Base-by-base conservation (phyloP, 2,797 vertebrate species). In the Furcifer pardalis region DNA sequence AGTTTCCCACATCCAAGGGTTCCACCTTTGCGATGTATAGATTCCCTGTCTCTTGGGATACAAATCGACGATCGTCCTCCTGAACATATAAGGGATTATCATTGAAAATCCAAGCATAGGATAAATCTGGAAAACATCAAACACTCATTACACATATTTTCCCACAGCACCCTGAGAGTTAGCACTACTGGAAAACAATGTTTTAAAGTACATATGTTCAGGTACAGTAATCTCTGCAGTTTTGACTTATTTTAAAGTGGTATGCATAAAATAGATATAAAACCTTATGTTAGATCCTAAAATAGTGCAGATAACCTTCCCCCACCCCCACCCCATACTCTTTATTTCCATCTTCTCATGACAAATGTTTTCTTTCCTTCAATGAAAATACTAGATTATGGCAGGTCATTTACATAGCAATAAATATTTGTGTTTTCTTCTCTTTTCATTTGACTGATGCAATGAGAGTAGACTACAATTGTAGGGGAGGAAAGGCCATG, bases 1-100 rank as follows among this genome's bases (percentile, higher is more conserved):
- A 96, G 35, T 91, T 95, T 52, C 94, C 95, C n/a, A 93, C 95
- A 1, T 96, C 95, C 0, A 89, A 95, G 0, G 92, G 91, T 69
- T 96, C 94, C 30, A 95, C 94, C 89, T 96, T 96, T 82, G 95
- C 94, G 44, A 96, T 93, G 86, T 95, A 96, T 35, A 96, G 86
- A 35, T 93, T 94, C 1, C 95, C 96, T 0, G 95, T 96, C 0
- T 81, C 90, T 82, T 96, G 95, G 0, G 95, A 96, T 0, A 95
- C 91, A 4, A 96, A 96, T 56, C 90, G 77, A 1, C 92, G 87
- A 0, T 32, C 72, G 3, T 95, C 94, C 2, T 92, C 93, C 79
- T 84, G 84, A 1, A 95, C 88, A 0, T 86, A 35, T 6, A 96
- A 40, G 12, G 93, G 91, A 1, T 5, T 85, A 0, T 93, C 87